Conservation (phyloP, 2,888 invertebrate species). For the Eilema sororculum region DNA sequence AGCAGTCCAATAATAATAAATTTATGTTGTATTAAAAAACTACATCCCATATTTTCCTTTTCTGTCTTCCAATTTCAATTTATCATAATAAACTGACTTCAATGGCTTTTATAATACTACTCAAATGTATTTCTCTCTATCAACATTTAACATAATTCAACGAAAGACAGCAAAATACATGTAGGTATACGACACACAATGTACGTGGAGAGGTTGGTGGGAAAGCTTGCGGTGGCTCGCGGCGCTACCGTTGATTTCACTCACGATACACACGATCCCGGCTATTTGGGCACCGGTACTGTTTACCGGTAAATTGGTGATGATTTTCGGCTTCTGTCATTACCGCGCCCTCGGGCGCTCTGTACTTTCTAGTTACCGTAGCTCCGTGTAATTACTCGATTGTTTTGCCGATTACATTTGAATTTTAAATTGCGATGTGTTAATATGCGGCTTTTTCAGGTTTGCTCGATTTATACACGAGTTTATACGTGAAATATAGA, state of each 20-base stretch:
- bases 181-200: conserved; percentile 39
- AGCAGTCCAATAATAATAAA: background rate
- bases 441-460: background rate
- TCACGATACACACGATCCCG: conserved; percentile 77
- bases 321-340: conserved; percentile 84
- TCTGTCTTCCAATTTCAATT: background rate
- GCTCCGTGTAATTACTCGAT: conserved; percentile 55
- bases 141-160: conserved; percentile 6
- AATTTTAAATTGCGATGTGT: conserved; percentile 10
- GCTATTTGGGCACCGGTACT: conserved; percentile 78
- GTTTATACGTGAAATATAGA: background rate
- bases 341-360: conserved; percentile 63
- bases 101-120: background rate
- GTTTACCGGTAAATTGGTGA: conserved; percentile 77
- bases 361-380: conserved; percentile 71
- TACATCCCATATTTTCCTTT: background rate
- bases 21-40: background rate
- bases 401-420: conserved; percentile 19
- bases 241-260: conserved; percentile 82
- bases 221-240: conserved; percentile 80
- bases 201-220: conserved; percentile 64
- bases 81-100: background rate
- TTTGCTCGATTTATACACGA: background rate
- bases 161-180: conserved; percentile 33
- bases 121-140: background rate